Evolutionary conservation across 2,113 vertebrate genomes (phyloP), one percentile per base, ranked within the genome.

Genomic region (Uropsilus gracilis): DNA sequence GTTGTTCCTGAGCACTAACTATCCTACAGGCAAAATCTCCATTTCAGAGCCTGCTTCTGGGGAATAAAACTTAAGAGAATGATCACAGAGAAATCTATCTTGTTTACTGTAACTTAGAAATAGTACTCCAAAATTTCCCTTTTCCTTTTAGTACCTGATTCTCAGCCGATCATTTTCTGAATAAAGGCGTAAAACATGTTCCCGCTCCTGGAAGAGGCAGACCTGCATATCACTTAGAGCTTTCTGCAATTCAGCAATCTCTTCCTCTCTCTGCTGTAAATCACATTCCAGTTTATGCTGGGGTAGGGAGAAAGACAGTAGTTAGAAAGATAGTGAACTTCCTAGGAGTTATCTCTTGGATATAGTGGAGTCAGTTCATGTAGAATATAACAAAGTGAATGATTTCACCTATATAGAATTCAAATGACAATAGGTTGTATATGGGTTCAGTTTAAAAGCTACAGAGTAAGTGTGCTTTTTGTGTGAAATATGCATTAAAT

Each of bases 141-240:
- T 57, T 26, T 64, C 28, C 75, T 55, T 20, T 71, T 30, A 34
- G 57, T 95, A 99, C 99, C 99, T 99, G 98, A 99, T 99, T 95
- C 99, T 99, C 14, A 99, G 98, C 4, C 99, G 96, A 95, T 99
- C 99, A 0, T 99, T 99, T 97, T 99, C 99, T 0, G 99, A 98
- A 93, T 99, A 99, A n/a, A 99, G 99, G 13, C 99, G 98, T 39
- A 99, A 98, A 4, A 99, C 99, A 0, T 99, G 99, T 75, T 99
- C 99, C 72, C 99, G 98, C 89, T 99, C 99, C 96, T 99, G 99
- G 97, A 99, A 99, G 16, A 99, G 99, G 97, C 98, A 99, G 84
- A 99, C 98, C 94, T 99, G 99, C 99, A 99, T 99, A 75, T 99
- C 99, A 71, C 99, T 99, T 82, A 99, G 97, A 24, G 99, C 99